Evolutionary conservation across 2,888 invertebrate species (phyloP), one percentile per base, ranked within the genome.

Genomic region (Cosmia pyralina): DNA sequence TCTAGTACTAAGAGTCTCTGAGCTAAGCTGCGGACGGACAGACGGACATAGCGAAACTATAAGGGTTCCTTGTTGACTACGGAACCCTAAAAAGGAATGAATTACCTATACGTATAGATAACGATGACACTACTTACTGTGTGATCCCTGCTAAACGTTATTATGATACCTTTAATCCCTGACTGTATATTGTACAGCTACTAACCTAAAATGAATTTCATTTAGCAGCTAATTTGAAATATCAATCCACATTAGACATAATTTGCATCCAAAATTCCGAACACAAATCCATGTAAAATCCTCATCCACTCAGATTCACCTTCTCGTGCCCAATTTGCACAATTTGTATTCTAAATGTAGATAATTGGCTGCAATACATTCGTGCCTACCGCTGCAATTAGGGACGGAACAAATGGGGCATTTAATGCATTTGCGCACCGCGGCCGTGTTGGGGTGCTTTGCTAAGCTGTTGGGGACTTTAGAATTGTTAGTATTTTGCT

Each of bases 371-470:
- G 59, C 73, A 58, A 67, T 80, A 65, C 68, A 72, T 66, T 69
- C 11, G 63, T 41, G 64, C 71, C 50, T 69, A 62, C 62, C 41
- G 66, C 50, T 63, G 53, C 73, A 74, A 69, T 77, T 77, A 77
- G 50, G 62, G 52, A 50, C 7, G 64, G 46, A 64, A 65, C 77
- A 66, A 80, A 83, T 80, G 74, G 63, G 63, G 73, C 72, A 62
- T 69, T 72, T 64, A 79, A 75, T 78, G 71, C 81, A 84, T 81
- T 81, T 68, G 78, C 19, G 52, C 13, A 34, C 22, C n/a, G n/a
- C 28, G 5, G 11, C 60, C 48, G 59, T 75, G 1, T 70, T 63
- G n/a, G 53, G 46, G 1, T 19, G 13, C 63, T 44, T 17, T 22
- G 34, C 22, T 50, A 59, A 64, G 59, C 78, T 53, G 13, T 63